Evolutionary conservation across 2,113 vertebrate genomes (phyloP), one percentile per base, ranked within the genome.

Genomic region (Brevimyrus niger): DNA sequence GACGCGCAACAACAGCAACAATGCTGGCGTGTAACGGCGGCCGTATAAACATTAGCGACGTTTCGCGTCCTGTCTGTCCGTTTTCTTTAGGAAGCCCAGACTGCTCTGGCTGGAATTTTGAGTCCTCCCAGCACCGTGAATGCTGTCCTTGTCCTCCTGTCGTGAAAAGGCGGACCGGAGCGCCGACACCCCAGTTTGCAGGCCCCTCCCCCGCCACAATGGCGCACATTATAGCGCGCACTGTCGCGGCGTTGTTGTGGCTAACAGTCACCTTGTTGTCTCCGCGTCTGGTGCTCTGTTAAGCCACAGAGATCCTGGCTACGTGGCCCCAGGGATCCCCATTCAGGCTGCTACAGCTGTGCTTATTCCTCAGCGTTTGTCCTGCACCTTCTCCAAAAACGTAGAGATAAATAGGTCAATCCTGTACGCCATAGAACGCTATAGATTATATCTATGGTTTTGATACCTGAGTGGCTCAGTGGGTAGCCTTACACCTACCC

Each of bases 51-150:
- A 42, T 76, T 76, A 19, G 35, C 73, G 5, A 15, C 35, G 2
- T 5, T 15, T 80, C 0, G 35, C 15, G 8, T 48, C 21, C 82
- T 48, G 9, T 84, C 21, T 11, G 44, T 27, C 44, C 21, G 0
- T 23, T 47, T 85, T 83, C 80, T 11, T n/a, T 85, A 84, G 9
- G 23, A 46, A 47, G 35, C 31, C 38, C 15, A 42, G 31, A 15
- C 35, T 51, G 48, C 84, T 3, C 21, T 23, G 19, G 82, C 42
- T 17, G 11, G 84, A 50, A 15, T 86, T 51, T n/a, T 9, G 83
- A 87, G 84, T 44, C 27, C 89, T 80, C 53, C 89, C 84, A 89
- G 38, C 13, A 6, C 23, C 23, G 61, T 76, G 89, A 87, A 80
- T 90, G 65, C 58, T 15, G 19, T 42, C 15, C 23, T 87, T 87